These are phyloP conservation scores for Plusia festucae DNA, from an alignment of 2,888 invertebrate species.

Conservation along the genomic window DNA sequence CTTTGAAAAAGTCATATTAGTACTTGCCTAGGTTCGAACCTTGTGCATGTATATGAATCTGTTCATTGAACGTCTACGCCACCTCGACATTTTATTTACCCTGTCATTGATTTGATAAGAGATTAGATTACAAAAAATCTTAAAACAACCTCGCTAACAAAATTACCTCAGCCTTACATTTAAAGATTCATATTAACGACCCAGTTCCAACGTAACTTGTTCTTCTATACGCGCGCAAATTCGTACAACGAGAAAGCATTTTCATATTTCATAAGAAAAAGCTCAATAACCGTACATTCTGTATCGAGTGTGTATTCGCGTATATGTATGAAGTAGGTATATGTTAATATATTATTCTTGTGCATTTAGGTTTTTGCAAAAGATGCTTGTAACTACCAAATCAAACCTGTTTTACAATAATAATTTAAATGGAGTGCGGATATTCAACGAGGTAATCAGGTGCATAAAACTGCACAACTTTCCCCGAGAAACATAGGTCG, in stretches of 20 bases:
- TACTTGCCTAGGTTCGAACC: no score
- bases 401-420: no score
- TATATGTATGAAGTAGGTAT: neutral
- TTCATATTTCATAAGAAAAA: slow-evolving; percentile 9
- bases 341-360: neutral
- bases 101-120: no score
- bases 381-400: neutral
- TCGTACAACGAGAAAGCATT: slow-evolving; percentile 8
- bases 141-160: neutral
- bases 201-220: slow-evolving; percentile 11
- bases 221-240: neutral
- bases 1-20: no score
- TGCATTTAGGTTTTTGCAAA: neutral
- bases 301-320: neutral
- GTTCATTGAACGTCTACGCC: no score
- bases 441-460: no score
- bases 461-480: no score
- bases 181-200: slow-evolving; percentile 11
- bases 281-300: slow-evolving; percentile 4
- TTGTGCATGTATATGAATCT: no score
- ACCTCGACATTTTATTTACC: no score
- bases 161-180: neutral
- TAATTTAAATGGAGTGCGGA: no score
- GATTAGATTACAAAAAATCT: no score
- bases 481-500: no score